Conservation (phyloP, 1,140 invertebrate species). For the Phymorhynchus buccinoides region DNA sequence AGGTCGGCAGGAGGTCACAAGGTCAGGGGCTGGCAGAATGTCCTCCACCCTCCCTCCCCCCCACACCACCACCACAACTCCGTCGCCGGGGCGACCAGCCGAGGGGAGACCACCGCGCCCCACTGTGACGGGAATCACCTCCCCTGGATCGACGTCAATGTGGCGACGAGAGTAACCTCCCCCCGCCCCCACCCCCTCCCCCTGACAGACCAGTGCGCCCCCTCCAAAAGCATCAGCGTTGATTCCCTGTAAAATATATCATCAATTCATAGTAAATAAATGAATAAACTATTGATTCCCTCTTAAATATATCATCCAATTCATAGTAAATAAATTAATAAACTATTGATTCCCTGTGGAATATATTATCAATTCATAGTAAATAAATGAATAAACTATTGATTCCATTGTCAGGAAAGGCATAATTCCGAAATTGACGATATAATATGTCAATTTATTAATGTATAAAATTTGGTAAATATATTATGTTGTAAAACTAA, state of each 20-base stretch:
- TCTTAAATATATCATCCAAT: too few species aligned
- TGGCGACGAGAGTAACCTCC: conserved; percentile 44
- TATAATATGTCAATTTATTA: too few species aligned
- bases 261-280: too few species aligned
- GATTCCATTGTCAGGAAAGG: too few species aligned
- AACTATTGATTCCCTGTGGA: too few species aligned
- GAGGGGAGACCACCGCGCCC: conserved; percentile 38
- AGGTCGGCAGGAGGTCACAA: neutral
- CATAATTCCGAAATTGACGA: too few species aligned
- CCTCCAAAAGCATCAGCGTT: conserved; percentile 46
- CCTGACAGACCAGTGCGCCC: conserved; percentile 42
- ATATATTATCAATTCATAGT: too few species aligned
- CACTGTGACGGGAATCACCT: conserved; percentile 34
- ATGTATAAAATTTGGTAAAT: too few species aligned
- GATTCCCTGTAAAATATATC: conserved; percentile 20
- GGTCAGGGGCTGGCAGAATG: conserved; percentile 19
- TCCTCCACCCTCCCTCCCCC: conserved; percentile 40
- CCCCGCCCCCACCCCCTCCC: conserved; percentile 42
- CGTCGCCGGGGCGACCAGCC: conserved; percentile 34
- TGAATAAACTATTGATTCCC: too few species aligned
- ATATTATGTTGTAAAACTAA: too few species aligned
- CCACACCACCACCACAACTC: conserved; percentile 46
- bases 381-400: too few species aligned
- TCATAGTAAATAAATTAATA: too few species aligned
- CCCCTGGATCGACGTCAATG: conserved; percentile 35